These are phyloP conservation scores for Eubucco bourcierii DNA, from an alignment of 2,113 vertebrate genomes.

Conservation along the genomic window DNA sequence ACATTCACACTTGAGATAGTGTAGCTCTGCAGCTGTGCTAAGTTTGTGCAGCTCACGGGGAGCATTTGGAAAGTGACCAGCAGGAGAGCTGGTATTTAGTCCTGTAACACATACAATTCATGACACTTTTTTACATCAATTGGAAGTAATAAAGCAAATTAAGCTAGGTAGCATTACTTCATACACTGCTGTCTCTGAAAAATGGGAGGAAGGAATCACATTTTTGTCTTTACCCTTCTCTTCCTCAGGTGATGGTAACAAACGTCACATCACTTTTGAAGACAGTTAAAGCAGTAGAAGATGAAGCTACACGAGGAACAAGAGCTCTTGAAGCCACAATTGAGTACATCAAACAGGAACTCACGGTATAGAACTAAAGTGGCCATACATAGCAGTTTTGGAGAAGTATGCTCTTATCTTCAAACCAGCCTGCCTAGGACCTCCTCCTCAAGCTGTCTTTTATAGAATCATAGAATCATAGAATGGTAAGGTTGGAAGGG, in stretches of 20 bases:
- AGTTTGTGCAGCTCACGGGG: not conserved
- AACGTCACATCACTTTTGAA: conserved; percentile 98
- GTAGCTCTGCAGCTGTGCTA: not conserved
- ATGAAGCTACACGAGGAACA: conserved; percentile 96
- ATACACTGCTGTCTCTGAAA: not conserved
- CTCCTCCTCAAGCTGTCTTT: not conserved
- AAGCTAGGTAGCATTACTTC: not conserved
- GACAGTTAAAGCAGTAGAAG: conserved; percentile 98
- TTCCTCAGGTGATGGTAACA: conserved; percentile 94
- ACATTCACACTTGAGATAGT: not conserved
- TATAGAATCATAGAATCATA: too few relatives aligned
- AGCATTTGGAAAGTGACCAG: not conserved
- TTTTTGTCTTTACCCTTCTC: not conserved
- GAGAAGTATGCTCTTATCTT: not conserved
- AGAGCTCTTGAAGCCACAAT: conserved; percentile 96
- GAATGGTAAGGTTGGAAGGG: too few relatives aligned
- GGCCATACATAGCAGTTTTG: fast-evolving
- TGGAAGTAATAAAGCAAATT: not conserved
- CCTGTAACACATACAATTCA: not conserved
- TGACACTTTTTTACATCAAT: not conserved
- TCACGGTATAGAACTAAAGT: conserved; percentile 81
- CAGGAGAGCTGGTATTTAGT: not conserved
- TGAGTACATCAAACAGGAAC: conserved; percentile 97
- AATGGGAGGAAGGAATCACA: not conserved
- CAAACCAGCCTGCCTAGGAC: not conserved